These are phyloP conservation scores for Rhynchotus rufescens DNA, from an alignment of 2,797 vertebrate genomes.

Conservation along the genomic window DNA sequence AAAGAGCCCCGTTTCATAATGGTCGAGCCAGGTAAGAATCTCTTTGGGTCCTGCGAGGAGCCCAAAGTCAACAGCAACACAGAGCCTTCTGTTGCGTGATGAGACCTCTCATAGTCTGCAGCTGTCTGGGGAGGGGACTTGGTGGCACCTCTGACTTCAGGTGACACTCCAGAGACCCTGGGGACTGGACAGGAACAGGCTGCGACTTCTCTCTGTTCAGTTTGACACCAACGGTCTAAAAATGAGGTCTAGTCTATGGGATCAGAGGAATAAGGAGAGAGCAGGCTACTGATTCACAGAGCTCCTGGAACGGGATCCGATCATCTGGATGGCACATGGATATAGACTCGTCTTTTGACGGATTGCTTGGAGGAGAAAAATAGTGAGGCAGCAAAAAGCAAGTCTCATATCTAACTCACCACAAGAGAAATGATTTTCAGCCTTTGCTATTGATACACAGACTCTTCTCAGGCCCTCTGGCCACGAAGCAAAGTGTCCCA, in stretches of 20 bases:
- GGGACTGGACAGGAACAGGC: neutral
- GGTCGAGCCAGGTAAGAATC: neutral
- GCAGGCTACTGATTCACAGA: conserved; percentile 49
- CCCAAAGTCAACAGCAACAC: neutral
- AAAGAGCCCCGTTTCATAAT: neutral
- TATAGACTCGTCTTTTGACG: conserved; percentile 21
- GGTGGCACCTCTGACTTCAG: conserved; percentile 5
- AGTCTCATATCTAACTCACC: neutral
- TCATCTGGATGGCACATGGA: conserved; percentile 68
- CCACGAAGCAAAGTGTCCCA: neutral
- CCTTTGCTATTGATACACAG: neutral
- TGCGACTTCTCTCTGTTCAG: neutral
- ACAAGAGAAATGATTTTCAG: neutral
- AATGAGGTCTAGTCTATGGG: conserved; percentile 14
- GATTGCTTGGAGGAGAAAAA: conserved; percentile 24
- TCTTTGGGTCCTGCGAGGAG: neutral
- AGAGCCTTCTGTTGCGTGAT: neutral
- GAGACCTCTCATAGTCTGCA: neutral
- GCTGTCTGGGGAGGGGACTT: neutral
- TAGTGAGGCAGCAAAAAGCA: conserved; percentile 36
- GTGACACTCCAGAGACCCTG: neutral
- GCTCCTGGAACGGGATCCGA: conserved; percentile 48
- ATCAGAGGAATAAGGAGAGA: conserved; percentile 55
- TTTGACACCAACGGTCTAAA: neutral
- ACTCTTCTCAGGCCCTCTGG: neutral